Conservation (phyloP, 1,140 invertebrate species). For the Aethina tumida region DNA sequence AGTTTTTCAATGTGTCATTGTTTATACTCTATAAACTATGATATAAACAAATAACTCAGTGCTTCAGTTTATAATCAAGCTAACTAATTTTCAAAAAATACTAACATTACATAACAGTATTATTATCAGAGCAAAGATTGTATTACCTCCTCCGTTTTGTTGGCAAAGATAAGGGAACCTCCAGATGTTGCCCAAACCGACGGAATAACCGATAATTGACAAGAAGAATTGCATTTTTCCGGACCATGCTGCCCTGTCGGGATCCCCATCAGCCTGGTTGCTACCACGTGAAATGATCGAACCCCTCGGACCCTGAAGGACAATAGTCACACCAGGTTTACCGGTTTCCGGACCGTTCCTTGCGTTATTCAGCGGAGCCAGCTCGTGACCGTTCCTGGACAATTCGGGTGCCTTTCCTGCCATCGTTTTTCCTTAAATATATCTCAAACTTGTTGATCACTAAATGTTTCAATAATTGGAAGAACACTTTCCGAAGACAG, state of each 20-base stretch:
- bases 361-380: conserved; percentile 61
- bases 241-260: conserved; percentile 66
- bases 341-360: conserved; percentile 33
- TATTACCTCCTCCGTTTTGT: conserved; percentile 89
- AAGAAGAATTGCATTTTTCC: conserved; percentile 85
- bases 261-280: conserved; percentile 31
- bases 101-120: no score
- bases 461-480: conserved; percentile 5
- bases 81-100: no score
- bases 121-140: no score
- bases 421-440: conserved; percentile 14
- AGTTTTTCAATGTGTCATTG: no score
- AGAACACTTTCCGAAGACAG: not conserved
- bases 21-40: no score
- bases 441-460: not conserved
- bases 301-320: conserved; percentile 43
- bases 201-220: conserved; percentile 82
- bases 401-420: conserved; percentile 39
- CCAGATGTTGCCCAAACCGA: conserved; percentile 90
- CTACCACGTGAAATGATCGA: conserved; percentile 41
- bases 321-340: conserved; percentile 54
- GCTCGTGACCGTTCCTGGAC: conserved; percentile 58
- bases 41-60: no score
- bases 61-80: no score
- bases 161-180: conserved; percentile 91